Evolutionary conservation across 1,140 invertebrate genomes (phyloP).

Genomic region (Nasonia giraulti): DNA sequence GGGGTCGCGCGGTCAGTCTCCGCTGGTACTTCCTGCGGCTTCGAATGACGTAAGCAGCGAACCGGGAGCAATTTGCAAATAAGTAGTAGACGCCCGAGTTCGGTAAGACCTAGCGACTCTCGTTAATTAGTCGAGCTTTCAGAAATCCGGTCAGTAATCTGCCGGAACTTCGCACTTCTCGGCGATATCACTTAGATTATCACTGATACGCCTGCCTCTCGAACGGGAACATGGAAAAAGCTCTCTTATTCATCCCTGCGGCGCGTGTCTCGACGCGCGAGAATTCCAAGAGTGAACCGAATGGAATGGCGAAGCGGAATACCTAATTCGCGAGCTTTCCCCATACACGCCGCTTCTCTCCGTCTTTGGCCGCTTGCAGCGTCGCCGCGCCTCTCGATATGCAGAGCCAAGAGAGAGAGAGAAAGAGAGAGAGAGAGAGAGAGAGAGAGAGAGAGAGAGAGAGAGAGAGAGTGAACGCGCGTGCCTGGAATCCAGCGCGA

Average conservation of each 20-base stretch:
- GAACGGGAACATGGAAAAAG: neutral
- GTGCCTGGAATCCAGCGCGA: slow-evolving; percentile 32
- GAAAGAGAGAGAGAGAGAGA: too few relatives aligned
- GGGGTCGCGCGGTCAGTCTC: neutral
- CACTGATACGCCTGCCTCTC: too few relatives aligned
- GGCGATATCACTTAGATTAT: too few relatives aligned
- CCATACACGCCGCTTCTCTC: neutral
- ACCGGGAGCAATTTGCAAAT: neutral
- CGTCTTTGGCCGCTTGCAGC: neutral
- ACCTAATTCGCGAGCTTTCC: neutral
- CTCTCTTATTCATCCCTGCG: too few relatives aligned
- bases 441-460: too few relatives aligned
- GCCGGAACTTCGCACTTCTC: too few relatives aligned
- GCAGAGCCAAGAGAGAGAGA: neutral
- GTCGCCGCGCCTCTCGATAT: neutral
- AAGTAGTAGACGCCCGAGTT: neutral
- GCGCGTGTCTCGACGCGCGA: neutral
- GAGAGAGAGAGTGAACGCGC: neutral
- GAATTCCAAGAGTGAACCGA: slow-evolving; percentile 26
- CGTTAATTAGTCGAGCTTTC: too few relatives aligned
- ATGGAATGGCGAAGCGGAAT: neutral
- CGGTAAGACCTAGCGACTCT: neutral
- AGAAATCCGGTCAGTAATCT: too few relatives aligned
- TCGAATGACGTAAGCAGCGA: neutral
- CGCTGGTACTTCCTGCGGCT: neutral